Base-by-base conservation (phyloP, 2,113 vertebrate species). In the Ahaetulla prasina region DNA sequence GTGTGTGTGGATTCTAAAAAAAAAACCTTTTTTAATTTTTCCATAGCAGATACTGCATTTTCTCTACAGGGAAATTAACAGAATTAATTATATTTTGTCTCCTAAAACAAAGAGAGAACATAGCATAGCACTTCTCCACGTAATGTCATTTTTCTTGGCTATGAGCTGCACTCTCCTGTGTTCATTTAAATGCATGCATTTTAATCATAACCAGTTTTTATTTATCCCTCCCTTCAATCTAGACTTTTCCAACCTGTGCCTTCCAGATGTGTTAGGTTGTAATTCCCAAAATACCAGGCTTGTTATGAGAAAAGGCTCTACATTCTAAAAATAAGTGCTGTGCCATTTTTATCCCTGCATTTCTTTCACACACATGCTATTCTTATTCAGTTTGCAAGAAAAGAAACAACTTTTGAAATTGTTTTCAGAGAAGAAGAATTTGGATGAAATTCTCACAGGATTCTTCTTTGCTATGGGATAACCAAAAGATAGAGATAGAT, bases 141-240 rank as follows among this genome's bases (percentile, higher is more conserved):
- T 93, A 16, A 91, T 94, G 89, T 86, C 27, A 12, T 89, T 95
- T 95, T 12, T 94, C 94, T 94, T 87, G 93, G 55, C 35, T 14
- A 49, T n/a, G 30, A 9, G 89, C 16, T 89, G 27, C 16, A 53
- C 57, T 53, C 16, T 92, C 94, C 47, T 92, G 47, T 88, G 57
- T 93, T 93, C 25, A 85, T 4, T n/a, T 16, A 91, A 43, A 50
- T 86, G 23, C 84, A 6, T 14, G 2, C 43, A 1, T 47, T 85
- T 54, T 90, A 92, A 85, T 80, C 43, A 87, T 80, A 80, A 43
- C 18, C 74, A 87, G 49, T 53, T 90, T 88, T 54, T 88, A 53
- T 84, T 90, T 90, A 50, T 84, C 35, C 80, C 25, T 18, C 68
- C 35, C 35, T 53, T 35, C 68, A 90, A 27, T 52, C 74, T 80